These are phyloP conservation scores for Ptychoptera albimana DNA, from an alignment of 2,888 invertebrate species.

Conservation along the genomic window DNA sequence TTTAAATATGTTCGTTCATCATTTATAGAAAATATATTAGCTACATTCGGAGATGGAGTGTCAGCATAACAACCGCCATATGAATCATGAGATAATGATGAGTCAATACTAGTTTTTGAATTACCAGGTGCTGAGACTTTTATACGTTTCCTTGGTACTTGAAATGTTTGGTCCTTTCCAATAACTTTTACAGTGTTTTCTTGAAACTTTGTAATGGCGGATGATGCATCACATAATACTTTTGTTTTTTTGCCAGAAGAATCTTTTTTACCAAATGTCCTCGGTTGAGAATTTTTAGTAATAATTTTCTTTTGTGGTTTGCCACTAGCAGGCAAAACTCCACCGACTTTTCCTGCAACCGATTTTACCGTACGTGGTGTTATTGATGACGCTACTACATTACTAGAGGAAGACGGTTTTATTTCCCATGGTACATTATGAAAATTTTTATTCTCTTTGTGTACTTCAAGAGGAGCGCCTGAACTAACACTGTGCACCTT, in stretches of 20 bases:
- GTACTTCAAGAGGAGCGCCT: slow-evolving; percentile 2
- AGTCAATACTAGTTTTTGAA: background rate
- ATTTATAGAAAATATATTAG: no score
- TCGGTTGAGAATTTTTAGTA: background rate
- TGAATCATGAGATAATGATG: background rate
- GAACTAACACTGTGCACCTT: background rate
- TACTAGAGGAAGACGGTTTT: background rate
- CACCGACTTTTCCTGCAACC: background rate
- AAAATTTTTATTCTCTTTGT: slow-evolving; percentile 10
- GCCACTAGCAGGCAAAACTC: background rate
- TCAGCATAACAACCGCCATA: background rate
- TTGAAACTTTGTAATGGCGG: background rate
- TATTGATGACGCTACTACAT: background rate
- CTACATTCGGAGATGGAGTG: background rate
- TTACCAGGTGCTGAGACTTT: background rate
- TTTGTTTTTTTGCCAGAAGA: background rate
- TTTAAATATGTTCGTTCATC: no score
- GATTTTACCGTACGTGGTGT: background rate
- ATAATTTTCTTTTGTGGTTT: background rate
- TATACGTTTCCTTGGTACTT: slow-evolving; percentile 3
- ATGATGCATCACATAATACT: slow-evolving; percentile 1
- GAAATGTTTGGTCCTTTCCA: background rate
- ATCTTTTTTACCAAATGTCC: slow-evolving; percentile 2
- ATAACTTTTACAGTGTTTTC: background rate
- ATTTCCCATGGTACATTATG: slow-evolving; percentile 8